A percentile compares a stretch with the other conserved stretches of the same genome.
Evolutionary conservation across 1,140 invertebrate genomes (phyloP).

Genomic region (Trialeurodes vaporariorum): DNA sequence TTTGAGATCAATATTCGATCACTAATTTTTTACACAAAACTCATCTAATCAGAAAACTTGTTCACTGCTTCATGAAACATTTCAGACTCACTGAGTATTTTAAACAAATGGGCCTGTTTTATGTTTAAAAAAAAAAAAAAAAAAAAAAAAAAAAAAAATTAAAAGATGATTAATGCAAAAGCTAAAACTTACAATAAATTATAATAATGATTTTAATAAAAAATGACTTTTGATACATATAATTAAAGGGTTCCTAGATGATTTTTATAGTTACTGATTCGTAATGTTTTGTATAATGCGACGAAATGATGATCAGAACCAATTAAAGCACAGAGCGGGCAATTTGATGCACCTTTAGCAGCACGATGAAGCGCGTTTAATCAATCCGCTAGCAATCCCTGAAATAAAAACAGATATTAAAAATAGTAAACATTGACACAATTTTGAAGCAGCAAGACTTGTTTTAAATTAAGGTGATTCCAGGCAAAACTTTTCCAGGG

Average conservation of each 20-base stretch:
- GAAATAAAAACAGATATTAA: no score
- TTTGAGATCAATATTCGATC: no score
- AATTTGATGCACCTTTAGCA: background rate
- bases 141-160: background rate
- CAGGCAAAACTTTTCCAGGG: no score
- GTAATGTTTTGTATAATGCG: background rate
- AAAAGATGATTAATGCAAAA: background rate
- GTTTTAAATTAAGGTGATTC: no score
- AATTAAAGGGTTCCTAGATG: background rate
- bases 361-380: constrained; percentile 6
- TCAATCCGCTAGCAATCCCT: constrained; percentile 42
- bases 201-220: no score
- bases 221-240: background rate
- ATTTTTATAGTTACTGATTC: background rate
- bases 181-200: background rate
- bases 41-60: no score
- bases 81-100: no score
- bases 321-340: background rate
- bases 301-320: background rate
- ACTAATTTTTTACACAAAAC: no score
- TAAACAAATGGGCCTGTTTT: no score
- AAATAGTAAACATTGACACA: no score
- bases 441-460: no score
- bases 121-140: background rate
- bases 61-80: no score